A percentile compares a stretch with the other conserved stretches of the same genome.
These are phyloP conservation scores for Elgonia sp. DNA, from an alignment of 2,888 invertebrate genomes.

Conservation along the genomic window DNA sequence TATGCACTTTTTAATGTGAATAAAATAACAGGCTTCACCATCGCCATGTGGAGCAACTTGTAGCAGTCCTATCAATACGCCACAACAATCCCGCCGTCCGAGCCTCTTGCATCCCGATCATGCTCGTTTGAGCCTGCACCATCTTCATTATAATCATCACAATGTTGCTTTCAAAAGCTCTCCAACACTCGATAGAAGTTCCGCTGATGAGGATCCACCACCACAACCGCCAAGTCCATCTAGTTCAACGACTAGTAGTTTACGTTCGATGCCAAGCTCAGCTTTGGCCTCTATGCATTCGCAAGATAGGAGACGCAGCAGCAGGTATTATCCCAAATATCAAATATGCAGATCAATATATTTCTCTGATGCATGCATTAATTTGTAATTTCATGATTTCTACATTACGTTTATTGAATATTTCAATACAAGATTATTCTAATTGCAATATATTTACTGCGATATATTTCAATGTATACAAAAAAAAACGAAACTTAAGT, in stretches of 20 bases:
- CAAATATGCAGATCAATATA: too few relatives aligned
- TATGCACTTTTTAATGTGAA: neutral
- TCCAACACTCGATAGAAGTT: conserved; percentile 85
- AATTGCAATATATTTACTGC: too few relatives aligned
- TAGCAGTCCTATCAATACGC: conserved; percentile 85
- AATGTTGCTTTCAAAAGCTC: conserved; percentile 84
- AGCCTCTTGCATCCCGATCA: conserved; percentile 91
- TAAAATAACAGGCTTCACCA: conserved; percentile 87
- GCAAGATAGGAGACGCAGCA: conserved; percentile 84
- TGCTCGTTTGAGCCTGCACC: conserved; percentile 89
- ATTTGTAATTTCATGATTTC: too few relatives aligned
- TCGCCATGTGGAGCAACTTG: conserved; percentile 84
- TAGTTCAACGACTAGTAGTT: conserved; percentile 85
- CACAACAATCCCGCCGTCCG: conserved; percentile 87
- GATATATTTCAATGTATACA: too few relatives aligned
- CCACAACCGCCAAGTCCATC: conserved; percentile 85
- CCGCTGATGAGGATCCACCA: conserved; percentile 84
- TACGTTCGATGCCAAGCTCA: conserved; percentile 86
- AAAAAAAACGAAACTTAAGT: too few relatives aligned
- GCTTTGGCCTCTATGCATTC: conserved; percentile 84
- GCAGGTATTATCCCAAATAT: conserved; percentile 80
- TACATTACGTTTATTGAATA: too few relatives aligned
- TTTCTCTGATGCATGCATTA: too few relatives aligned
- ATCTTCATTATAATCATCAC: conserved; percentile 85
- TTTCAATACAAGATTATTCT: too few relatives aligned